Base-by-base conservation (phyloP, 2,888 invertebrate species). In the Sarcophaga rosellei region DNA sequence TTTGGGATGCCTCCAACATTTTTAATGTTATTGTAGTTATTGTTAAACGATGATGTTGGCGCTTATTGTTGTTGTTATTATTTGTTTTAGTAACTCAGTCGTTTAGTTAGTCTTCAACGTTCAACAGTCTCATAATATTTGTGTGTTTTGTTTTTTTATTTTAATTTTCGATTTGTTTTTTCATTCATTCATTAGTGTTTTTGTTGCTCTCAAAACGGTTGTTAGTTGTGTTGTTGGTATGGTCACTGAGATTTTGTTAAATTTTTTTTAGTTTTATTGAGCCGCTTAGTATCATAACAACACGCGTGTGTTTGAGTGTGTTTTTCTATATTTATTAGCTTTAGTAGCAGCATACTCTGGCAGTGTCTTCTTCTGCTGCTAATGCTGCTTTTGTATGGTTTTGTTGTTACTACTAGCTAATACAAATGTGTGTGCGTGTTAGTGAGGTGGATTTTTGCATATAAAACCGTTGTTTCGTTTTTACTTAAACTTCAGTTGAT, bases 401-500 rank as follows among this genome's bases (percentile, higher is more conserved):
- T 65, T 70, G 68, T 75, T 57, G 65, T 47, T 74, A 65, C 65
- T 65, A 53, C 65, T 65, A 53, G 62, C 25, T 3, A 20, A 21
- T 23, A 35, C 35, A 35, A 35, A n/a, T n/a, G n/a, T 15, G 47
- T 61, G 21, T 57, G 57, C 11, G 73, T 61, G 25, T 68, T 35
- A 35, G 59, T 53, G 63, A 15, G 63, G 79, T 68, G 83, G 79
- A 84, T 87, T 88, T 53, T 88, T 86, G 88, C 87, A 87, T 90
- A 90, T 90, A 90, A 90, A 90, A 90, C 87, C 89, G 86, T 89
- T 89, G 89, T 86, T 87, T 83, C 77, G 84, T 87, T 85, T 87
- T 85, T 73, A 89, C 85, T 87, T 74, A 83, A 88, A 89, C 89
- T 89, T 91, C 89, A 91, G 91, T 91, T 91, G 89, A 90, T 90